A percentile compares a stretch with the other conserved stretches of the same genome.
phyloP scores from a whole-genome alignment of 2,113 vertebrate genomes.

The Tylochromis polylepis region DNA sequence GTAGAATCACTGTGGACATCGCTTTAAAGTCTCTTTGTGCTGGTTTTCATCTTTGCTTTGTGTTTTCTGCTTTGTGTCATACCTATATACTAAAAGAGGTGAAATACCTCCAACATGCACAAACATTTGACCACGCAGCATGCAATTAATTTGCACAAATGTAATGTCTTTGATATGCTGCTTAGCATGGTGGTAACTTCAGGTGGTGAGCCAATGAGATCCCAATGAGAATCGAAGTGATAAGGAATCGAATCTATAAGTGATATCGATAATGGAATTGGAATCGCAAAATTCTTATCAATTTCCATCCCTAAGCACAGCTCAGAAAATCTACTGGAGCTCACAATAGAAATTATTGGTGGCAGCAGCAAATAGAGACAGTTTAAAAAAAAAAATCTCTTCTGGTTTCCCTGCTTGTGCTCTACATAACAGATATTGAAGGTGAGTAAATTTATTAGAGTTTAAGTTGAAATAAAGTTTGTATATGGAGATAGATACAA shows the following conservation, averaged over 20 bases:
- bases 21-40: too few relatives aligned
- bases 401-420: background rate
- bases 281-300: background rate
- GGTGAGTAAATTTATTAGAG: background rate
- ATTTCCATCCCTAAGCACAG: background rate
- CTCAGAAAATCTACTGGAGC: background rate
- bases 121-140: background rate
- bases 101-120: background rate
- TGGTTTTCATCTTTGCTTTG: too few relatives aligned
- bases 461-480: background rate
- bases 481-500: background rate
- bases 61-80: too few relatives aligned
- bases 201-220: background rate
- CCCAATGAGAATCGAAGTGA: background rate
- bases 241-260: background rate
- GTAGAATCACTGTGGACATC: too few relatives aligned
- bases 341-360: background rate
- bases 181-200: background rate
- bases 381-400: background rate
- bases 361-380: background rate
- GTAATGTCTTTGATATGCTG: background rate
- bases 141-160: background rate
- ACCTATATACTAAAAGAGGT: background rate
- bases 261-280: background rate
- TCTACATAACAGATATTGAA: background rate